A percentile compares a stretch with the other conserved stretches of the same genome.
These are phyloP conservation scores for Ochropleura leucogaster DNA, from an alignment of 2,888 invertebrate species.

Conservation along the genomic window DNA sequence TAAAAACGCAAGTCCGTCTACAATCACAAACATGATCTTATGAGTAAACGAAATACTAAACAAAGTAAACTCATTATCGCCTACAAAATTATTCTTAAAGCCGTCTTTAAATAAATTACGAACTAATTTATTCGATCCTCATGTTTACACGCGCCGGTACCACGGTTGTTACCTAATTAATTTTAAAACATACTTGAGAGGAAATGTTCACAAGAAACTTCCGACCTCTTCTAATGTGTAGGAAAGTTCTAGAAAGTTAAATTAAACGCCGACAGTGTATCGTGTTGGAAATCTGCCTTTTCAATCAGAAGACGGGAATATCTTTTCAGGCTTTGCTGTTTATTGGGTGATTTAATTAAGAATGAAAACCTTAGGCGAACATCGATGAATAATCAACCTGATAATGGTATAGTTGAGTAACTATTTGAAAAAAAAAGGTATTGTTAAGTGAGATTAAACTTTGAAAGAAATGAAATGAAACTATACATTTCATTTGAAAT, in stretches of 20 bases:
- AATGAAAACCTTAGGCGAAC: not conserved
- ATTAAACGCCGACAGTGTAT: constrained; percentile 68
- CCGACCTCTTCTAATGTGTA: constrained; percentile 48
- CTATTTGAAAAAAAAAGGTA: too few relatives aligned
- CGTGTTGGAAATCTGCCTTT: constrained; percentile 47
- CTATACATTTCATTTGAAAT: too few relatives aligned
- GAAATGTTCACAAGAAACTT: constrained; percentile 57
- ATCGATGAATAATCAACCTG: not conserved
- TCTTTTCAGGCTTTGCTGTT: constrained; percentile 5
- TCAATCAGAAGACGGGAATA: constrained; percentile 31
- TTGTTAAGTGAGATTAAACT: too few relatives aligned
- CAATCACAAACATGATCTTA: constrained; percentile 17
- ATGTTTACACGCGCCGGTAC: constrained; percentile 47
- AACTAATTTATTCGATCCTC: constrained; percentile 51
- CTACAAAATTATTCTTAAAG: constrained; percentile 31
- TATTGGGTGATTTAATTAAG: constrained; percentile 11
- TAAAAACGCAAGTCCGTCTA: constrained; percentile 16
- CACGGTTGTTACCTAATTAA: constrained; percentile 56
- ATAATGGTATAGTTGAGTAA: too few relatives aligned
- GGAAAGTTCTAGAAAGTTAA: constrained; percentile 68
- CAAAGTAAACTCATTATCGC: constrained; percentile 44
- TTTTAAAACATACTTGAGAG: constrained; percentile 59
- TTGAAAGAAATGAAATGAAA: too few relatives aligned
- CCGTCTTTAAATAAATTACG: constrained; percentile 46
- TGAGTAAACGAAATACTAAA: constrained; percentile 8